phyloP scores from a whole-genome alignment of 2,888 invertebrate species.

The Coelogynopora nodosa region DNA sequence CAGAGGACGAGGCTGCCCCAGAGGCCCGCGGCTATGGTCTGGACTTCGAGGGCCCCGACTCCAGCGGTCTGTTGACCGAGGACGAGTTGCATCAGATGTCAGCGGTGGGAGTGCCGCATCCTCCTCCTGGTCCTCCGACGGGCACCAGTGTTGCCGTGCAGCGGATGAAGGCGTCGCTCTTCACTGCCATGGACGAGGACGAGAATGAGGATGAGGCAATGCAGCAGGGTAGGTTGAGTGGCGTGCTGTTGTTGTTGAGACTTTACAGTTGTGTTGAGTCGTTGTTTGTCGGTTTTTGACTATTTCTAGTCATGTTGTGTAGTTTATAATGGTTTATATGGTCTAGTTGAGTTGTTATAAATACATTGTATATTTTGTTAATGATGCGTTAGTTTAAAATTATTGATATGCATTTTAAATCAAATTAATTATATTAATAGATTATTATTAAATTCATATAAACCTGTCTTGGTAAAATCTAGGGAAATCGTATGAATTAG shows the following conservation, averaged over 20 bases:
- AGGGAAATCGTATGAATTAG: no score
- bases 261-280: no score
- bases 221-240: not conserved
- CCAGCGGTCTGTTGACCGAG: not conserved
- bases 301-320: no score
- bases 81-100: not conserved
- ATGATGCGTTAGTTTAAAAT: not conserved
- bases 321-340: no score
- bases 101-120: not conserved
- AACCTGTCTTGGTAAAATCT: no score
- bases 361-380: not conserved
- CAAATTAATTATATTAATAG: no score
- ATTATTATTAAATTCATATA: no score
- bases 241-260: no score
- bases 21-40: no score
- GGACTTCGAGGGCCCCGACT: not conserved
- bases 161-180: not conserved
- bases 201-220: not conserved
- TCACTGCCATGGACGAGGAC: not conserved
- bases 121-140: not conserved
- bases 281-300: no score
- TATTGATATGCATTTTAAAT: not conserved
- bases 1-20: not conserved
- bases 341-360: not conserved
- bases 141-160: not conserved